Base-by-base conservation (phyloP, 2,888 invertebrate genomes). In the Dryadula phaetusa region DNA sequence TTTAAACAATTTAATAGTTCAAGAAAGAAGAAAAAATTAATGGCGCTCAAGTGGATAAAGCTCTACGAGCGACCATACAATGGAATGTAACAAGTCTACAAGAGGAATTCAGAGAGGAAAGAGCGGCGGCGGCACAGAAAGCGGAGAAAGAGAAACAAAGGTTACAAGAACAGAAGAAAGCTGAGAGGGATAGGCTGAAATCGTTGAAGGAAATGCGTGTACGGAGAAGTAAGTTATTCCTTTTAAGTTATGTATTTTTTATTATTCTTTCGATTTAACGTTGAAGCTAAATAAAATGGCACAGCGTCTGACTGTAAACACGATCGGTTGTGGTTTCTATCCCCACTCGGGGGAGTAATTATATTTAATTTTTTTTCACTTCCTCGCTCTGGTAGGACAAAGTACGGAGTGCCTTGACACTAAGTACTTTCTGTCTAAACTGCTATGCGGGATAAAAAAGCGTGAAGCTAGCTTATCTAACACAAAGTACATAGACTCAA, bases 1-100 rank as follows among this genome's bases (percentile, higher is more conserved):
- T 18, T 32, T 16, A 52, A 12, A 20, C 6, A 20, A 34, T 14
- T 32, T 6, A 56, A 42, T 77, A 93, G 90, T 99, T 97, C 82
- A 98, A 98, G 81, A 96, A 96, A 77, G 99, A 99, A 85, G 99
- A 99, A 81, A 94, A 95, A 79, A 83, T 94, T 0, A 97, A 97
- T 87, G 88, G 93, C n/a, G 85, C 88, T 2, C 93, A 97, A 66
- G 94, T 98, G 4, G 96, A 97, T 81, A 95, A 95, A 78, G 97
- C 97, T 0, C 83, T 98, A 1, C 93, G 94, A 12, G 94, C 95
- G 72, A 95, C 95, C 0, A 94, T 95, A 42, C 93, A 94, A 25
- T 97, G 96, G 87, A 95, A 97, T 86, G 83, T 83, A n/a, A 56
- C 66, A 2, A 73, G 77, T 0, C 76, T 92, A 0, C 76, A 80